phyloP scores from a whole-genome alignment of 2,797 vertebrate genomes.

The Cyclopterus lumpus region DNA sequence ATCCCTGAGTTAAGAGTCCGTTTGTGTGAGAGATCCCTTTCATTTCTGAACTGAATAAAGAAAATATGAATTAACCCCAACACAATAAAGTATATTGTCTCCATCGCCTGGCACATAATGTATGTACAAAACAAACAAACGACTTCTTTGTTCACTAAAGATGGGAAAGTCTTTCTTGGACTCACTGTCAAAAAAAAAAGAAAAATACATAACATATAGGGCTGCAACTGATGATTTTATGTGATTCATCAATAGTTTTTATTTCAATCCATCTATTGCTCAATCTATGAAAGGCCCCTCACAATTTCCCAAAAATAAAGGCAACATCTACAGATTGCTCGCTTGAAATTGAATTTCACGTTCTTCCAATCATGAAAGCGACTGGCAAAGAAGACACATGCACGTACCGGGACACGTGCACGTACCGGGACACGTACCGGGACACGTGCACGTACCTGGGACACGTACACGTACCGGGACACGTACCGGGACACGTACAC shows the following conservation, averaged over 20 bases:
- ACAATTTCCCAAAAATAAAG: no score
- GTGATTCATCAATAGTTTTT: neutral
- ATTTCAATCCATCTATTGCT: neutral
- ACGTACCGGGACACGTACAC: constrained; percentile 24
- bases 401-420: constrained; percentile 18
- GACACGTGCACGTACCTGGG: no score
- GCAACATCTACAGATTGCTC: neutral
- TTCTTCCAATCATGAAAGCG: constrained; percentile 20
- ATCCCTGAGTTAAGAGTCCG: neutral
- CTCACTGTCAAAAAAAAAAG: neutral
- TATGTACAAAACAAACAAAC: neutral
- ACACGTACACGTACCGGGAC: no score
- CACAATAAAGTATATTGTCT: neutral
- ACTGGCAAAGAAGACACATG: constrained; percentile 38
- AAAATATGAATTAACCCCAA: neutral
- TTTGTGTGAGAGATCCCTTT: neutral
- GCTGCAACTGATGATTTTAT: neutral
- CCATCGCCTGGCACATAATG: neutral
- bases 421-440: no score
- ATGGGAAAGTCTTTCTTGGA: neutral
- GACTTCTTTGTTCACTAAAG: neutral
- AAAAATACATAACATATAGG: neutral
- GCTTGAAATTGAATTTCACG: constrained; percentile 19
- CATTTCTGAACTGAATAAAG: neutral
- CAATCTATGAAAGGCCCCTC: neutral